A percentile compares a stretch with the other conserved stretches of the same genome.
phyloP scores from a whole-genome alignment of 23 tunicate species.

The Styela plicata region DNA sequence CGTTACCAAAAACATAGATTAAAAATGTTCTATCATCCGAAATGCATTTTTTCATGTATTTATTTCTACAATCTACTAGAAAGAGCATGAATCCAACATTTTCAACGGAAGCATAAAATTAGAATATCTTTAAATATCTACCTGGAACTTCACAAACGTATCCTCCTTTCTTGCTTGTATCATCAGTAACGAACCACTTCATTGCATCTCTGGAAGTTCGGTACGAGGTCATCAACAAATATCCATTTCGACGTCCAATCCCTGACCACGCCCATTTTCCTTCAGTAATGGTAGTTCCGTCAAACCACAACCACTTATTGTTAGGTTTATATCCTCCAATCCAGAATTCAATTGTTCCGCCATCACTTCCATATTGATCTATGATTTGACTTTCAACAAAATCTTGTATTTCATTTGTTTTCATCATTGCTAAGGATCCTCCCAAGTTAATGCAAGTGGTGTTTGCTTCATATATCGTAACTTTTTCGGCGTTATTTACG shows the following conservation, averaged over 20 bases:
- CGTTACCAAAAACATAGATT: no score
- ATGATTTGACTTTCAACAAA: not conserved
- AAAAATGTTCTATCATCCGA: no score
- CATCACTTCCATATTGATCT: not conserved
- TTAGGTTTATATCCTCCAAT: not conserved
- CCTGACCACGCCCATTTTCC: not conserved
- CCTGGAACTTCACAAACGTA: not conserved
- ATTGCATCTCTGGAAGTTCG: not conserved
- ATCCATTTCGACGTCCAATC: not conserved
- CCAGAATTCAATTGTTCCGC: not conserved
- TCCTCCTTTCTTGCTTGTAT: not conserved
- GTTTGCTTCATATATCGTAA: not conserved
- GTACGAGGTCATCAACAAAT: not conserved
- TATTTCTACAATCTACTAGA: no score
- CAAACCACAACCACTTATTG: not conserved
- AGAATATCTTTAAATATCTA: no score
- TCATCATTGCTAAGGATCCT: not conserved
- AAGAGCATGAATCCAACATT: no score
- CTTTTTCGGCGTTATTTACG: not conserved
- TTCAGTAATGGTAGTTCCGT: not conserved
- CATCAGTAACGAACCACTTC: not conserved
- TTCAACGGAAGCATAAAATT: no score
- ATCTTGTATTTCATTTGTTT: not conserved
- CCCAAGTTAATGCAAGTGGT: not conserved
- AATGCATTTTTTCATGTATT: no score